These are phyloP conservation scores for Grammomys dolichurus DNA, from an alignment of 2,113 vertebrate species.

Conservation along the genomic window DNA sequence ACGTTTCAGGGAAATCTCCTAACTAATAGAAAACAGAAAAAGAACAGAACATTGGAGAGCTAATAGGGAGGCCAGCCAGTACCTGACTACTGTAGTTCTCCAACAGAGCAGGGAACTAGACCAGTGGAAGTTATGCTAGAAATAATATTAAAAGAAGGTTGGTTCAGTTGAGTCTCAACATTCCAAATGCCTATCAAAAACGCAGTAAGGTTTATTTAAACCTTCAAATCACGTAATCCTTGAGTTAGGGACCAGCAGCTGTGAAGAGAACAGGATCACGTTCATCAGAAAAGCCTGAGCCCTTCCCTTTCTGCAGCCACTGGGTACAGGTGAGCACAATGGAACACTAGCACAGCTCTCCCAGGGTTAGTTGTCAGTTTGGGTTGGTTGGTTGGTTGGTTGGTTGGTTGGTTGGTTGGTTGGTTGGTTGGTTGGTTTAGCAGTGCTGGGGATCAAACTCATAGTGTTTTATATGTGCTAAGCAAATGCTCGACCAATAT, in stretches of 20 bases:
- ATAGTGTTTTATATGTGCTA: background rate
- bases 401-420: background rate
- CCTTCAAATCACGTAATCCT: background rate
- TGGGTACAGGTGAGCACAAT: background rate
- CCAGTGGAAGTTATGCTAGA: background rate
- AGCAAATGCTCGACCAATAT: too few species aligned
- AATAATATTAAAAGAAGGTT: background rate
- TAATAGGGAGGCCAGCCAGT: background rate
- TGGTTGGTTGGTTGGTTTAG: too few species aligned
- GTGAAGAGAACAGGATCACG: background rate
- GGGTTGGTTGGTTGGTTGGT: background rate
- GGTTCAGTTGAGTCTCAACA: slow-evolving; percentile 12
- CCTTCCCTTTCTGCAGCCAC: background rate
- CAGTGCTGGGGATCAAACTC: background rate
- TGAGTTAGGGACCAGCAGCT: background rate
- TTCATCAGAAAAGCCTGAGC: background rate
- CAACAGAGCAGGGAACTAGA: background rate
- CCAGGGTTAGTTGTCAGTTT: too few species aligned
- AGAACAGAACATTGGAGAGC: background rate
- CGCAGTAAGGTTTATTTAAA: background rate
- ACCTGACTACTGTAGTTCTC: background rate
- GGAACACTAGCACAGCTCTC: background rate
- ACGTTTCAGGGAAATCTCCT: background rate
- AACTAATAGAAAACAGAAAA: background rate
- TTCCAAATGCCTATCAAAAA: background rate